Evolutionary conservation across 2,113 vertebrate species (phyloP).

Genomic region (Cricetomys ansorgei): DNA sequence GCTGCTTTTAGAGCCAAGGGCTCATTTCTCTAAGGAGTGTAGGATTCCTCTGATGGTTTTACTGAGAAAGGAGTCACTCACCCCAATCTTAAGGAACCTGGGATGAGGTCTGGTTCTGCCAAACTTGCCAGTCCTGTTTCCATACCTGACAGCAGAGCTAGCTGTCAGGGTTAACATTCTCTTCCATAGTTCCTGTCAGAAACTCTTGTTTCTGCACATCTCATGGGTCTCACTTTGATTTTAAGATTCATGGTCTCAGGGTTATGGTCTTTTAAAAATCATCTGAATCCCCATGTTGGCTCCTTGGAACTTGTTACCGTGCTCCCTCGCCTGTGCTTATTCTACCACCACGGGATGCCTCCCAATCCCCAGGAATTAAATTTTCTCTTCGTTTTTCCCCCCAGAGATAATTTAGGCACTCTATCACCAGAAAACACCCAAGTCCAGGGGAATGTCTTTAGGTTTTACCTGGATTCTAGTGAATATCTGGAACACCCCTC

Average conservation of each 20-base stretch:
- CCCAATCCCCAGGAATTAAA: neutral
- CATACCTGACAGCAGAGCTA: neutral
- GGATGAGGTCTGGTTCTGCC: neutral
- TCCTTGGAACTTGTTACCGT: neutral
- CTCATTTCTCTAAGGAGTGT: neutral
- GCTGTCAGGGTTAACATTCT: neutral
- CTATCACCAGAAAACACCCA: neutral
- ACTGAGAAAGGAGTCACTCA: neutral
- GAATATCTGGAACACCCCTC: neutral
- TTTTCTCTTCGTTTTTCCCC: constrained; percentile 18
- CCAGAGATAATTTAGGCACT: neutral
- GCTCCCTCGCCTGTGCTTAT: neutral
- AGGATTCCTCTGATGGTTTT: neutral
- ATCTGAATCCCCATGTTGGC: neutral
- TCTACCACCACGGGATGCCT: neutral
- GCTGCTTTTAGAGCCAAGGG: neutral
- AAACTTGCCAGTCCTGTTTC: neutral
- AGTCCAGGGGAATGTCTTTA: neutral
- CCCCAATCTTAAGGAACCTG: neutral
- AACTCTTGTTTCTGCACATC: neutral
- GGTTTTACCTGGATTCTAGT: neutral
- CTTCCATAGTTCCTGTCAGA: neutral
- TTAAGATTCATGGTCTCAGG: neutral
- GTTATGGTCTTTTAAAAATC: neutral
- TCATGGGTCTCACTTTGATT: neutral